These are phyloP conservation scores for Steinernema hermaphroditum DNA, from an alignment of 2,888 invertebrate genomes.

Conservation along the genomic window DNA sequence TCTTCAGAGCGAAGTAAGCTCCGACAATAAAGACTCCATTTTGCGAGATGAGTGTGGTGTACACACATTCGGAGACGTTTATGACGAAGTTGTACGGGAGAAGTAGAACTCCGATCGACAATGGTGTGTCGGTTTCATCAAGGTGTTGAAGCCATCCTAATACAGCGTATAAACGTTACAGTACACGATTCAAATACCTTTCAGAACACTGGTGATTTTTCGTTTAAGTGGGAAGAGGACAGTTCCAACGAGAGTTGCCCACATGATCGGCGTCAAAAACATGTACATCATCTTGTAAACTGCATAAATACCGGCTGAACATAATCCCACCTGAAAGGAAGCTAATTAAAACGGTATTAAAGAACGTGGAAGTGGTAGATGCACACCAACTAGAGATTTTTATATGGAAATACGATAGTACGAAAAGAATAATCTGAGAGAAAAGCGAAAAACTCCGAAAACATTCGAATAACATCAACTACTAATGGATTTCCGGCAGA, in stretches of 20 bases:
- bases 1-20: slow-evolving; percentile 57
- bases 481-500: too few species aligned
- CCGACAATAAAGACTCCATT: slow-evolving; percentile 48
- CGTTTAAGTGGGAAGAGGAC: slow-evolving; percentile 72
- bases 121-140: slow-evolving; percentile 68
- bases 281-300: slow-evolving; percentile 72
- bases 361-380: not conserved
- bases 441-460: too few species aligned
- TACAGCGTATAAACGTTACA: not conserved
- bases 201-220: slow-evolving; percentile 35
- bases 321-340: slow-evolving; percentile 54
- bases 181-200: not conserved
- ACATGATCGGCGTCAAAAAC: slow-evolving; percentile 81
- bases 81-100: slow-evolving; percentile 73
- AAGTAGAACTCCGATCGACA: slow-evolving; percentile 68
- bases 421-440: too few species aligned
- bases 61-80: slow-evolving; percentile 47
- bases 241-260: slow-evolving; percentile 95
- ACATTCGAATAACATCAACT: too few species aligned
- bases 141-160: slow-evolving; percentile 59
- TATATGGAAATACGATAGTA: too few species aligned
- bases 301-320: slow-evolving; percentile 75
- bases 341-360: too few species aligned
- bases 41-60: slow-evolving; percentile 41
- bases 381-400: too few species aligned